Evolutionary conservation across 1,140 invertebrate genomes (phyloP), one percentile per base, ranked within the genome.

Genomic region (Drosophila setifemur): DNA sequence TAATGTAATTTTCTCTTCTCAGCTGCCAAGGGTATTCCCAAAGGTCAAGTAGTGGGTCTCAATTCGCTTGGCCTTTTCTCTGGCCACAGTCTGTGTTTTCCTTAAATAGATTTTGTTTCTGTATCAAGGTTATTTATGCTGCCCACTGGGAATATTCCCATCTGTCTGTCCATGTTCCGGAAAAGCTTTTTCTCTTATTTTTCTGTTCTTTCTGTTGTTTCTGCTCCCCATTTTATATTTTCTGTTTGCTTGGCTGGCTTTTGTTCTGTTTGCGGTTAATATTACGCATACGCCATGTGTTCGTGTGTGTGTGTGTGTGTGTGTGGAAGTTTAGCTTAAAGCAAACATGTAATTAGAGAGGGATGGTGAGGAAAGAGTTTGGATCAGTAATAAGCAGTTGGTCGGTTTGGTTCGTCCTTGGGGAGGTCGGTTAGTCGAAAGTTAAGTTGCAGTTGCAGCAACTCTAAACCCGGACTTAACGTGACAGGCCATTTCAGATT

Each of bases 241-340:
- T 69, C 42, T 67, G 52, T 64, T 60, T 54, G 72, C 39, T 37
- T 44, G 43, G 18, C 37, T 52, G 42, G 31, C 58, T 44, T 67
- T 33, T 68, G 26, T 48, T 35, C 25, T 26, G 60, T 49, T 44
- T 73, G 40, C 26, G 35, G 40, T 73, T 53, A 52, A 78, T 78
- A 82, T 82, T 83, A 77, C 69, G 76, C 74, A 72, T 81, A 76
- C 77, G 77, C 76, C 73, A 44, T 45, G 61, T 81, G 47, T 71
- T 57, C 28, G 4, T 49, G 49, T 81, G 47, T 71, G 64, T 31
- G 4, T 49, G 49, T 49, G 4, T 53, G 12, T 29, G 19, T 45
- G 37, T 60, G 44, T 52, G 67, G 55, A 29, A 43, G 39, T 54
- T 54, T 54, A 55, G 49, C 48, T 48, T 8, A 42, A 23, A 67